phyloP scores from a whole-genome alignment of 2,888 invertebrate species.

The Caenorhabditis japonica region DNA sequence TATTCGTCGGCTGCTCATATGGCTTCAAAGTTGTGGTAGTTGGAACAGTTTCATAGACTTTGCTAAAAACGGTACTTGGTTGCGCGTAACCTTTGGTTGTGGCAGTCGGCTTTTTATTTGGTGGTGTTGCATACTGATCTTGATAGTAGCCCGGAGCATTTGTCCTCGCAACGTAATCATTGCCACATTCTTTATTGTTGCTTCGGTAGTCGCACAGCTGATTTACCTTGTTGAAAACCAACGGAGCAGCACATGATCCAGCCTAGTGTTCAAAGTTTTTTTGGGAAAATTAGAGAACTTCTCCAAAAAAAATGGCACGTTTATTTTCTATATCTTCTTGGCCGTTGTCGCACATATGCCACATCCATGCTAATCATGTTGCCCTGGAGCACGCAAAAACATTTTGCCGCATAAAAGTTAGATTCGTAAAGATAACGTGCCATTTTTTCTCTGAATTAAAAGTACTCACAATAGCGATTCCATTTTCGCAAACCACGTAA shows the following conservation, averaged over 20 bases:
- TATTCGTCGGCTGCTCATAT: slow-evolving; percentile 1
- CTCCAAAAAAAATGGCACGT: too few species aligned
- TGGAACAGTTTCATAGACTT: neutral
- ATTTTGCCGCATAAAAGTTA: too few species aligned
- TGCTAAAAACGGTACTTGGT: slow-evolving; percentile 1
- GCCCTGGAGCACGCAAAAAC: too few species aligned
- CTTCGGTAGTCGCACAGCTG: slow-evolving; percentile 44
- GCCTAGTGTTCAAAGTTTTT: slow-evolving; percentile 12
- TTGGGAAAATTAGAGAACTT: neutral
- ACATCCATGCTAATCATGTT: too few species aligned
- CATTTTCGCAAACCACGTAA: slow-evolving; percentile 52
- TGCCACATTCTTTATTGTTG: slow-evolving; percentile 44
- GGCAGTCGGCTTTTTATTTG: slow-evolving; percentile 1
- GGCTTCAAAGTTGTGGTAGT: slow-evolving; percentile 8
- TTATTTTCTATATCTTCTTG: neutral
- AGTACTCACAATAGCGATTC: slow-evolving; percentile 31
- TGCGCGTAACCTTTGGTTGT: slow-evolving; percentile 17
- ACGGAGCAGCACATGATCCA: slow-evolving; percentile 41
- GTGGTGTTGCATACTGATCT: slow-evolving; percentile 4
- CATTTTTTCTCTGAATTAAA: too few species aligned
- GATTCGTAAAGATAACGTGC: too few species aligned
- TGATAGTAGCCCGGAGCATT: neutral
- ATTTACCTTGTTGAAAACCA: slow-evolving; percentile 40
- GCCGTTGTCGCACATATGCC: too few species aligned
- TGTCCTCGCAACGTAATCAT: slow-evolving; percentile 25